Evolutionary conservation across 2,113 vertebrate species (phyloP), one percentile per base, ranked within the genome.

Genomic region (Indicator indicator): DNA sequence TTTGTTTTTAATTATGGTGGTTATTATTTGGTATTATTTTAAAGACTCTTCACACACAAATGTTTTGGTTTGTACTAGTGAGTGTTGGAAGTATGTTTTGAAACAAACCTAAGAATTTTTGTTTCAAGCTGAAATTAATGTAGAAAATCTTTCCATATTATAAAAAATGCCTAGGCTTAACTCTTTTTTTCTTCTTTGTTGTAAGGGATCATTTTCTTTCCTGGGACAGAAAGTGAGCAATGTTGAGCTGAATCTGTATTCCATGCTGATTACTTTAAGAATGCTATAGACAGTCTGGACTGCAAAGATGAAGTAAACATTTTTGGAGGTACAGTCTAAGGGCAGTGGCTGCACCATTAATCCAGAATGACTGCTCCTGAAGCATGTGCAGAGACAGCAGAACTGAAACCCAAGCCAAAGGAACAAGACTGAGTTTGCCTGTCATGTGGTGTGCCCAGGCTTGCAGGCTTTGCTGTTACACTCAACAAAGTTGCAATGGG

Each of bases 311-410:
- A 83, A 21, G 24, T 68, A 36, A 55, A 79, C 11, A 20, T 90
- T 46, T 72, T 83, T 79, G 79, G 63, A 79, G 79, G 13, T 11
- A 3, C 1, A 40, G 67, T 74, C 42, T 48, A 79, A 92, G 24
- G 48, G n/a, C 84, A 77, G 89, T 28, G 26, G 3, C 75, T 82
- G 59, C 18, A 10, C 28, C 0, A 0, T 48, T 80, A 1, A 4
- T 23, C 26, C 50, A 27, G 50, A 20, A 16, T 42, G 46, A 4
- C 40, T 26, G 38, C 72, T 58, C 55, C 55, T 58, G 36, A 84
- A 55, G 77, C 26, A 63, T 1, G 0, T 59, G 36, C 50, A 69
- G 42, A 1, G 6, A 21, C 71, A 36, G 28, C 6, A 65, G 64
- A 69, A 60, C 55, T 83, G 32, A 95, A 89, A 58, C 18, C 72